phyloP scores from a whole-genome alignment of 2,797 vertebrate species.

The Centropyge bicolor region DNA sequence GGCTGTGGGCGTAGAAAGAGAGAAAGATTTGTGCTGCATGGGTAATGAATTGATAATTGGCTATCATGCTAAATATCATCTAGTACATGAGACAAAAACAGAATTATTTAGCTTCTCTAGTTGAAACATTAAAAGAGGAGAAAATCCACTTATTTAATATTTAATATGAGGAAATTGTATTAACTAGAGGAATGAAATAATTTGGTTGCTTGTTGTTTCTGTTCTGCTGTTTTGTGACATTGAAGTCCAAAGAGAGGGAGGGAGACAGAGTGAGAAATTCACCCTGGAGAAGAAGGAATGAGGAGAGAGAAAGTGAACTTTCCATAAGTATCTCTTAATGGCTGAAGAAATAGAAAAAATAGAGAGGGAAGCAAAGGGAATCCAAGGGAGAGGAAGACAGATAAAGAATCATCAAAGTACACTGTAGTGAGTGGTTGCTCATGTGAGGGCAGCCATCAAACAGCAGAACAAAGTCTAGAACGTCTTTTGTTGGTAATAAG shows the following conservation, averaged over 20 bases:
- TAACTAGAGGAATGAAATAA: conserved; percentile 20
- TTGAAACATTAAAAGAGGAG: conserved; percentile 60
- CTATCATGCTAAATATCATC: conserved; percentile 67
- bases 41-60: conserved; percentile 72
- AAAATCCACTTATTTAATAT: conserved; percentile 69
- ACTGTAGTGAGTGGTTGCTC: background rate
- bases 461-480: conserved; percentile 7
- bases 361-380: background rate
- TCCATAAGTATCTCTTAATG: background rate
- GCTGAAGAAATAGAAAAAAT: conserved; percentile 1
- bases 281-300: conserved; percentile 7
- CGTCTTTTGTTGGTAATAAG: conserved; percentile 41
- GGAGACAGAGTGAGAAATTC: conserved; percentile 7
- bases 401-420: conserved; percentile 6
- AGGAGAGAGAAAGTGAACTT: conserved; percentile 4
- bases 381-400: background rate
- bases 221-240: conserved; percentile 40
- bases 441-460: conserved; percentile 53
- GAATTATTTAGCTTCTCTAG: conserved; percentile 67
- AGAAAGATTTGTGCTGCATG: conserved; percentile 54
- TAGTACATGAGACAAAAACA: conserved; percentile 60
- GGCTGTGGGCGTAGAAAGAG: conserved; percentile 53
- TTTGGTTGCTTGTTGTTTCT: conserved; percentile 29
- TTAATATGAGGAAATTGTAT: conserved; percentile 48
- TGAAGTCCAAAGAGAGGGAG: conserved; percentile 20